Evolutionary conservation across 2,888 invertebrate species (phyloP).

Genomic region (Brachyptera risi): DNA sequence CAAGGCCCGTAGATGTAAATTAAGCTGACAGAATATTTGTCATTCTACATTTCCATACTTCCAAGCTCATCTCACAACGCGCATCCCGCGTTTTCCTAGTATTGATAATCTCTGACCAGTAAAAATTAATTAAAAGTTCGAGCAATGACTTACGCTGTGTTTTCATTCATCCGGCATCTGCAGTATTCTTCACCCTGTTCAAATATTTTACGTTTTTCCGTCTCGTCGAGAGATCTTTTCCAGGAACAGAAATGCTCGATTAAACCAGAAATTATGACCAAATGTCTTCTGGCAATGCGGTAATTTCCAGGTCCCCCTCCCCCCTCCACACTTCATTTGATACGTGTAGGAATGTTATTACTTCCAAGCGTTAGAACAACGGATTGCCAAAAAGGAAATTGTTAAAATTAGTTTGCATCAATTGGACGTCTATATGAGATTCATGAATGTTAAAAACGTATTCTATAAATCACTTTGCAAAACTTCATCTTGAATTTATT

Average conservation of each 20-base stretch:
- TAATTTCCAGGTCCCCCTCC: constrained; percentile 11
- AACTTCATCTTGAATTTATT: constrained; percentile 1
- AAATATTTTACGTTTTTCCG: neutral
- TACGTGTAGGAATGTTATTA: constrained; percentile 1
- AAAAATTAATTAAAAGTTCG: too few relatives aligned
- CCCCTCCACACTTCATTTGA: constrained; percentile 7
- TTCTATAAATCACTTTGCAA: neutral
- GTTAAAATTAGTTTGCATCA: constrained; percentile 3
- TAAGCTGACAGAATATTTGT: too few relatives aligned
- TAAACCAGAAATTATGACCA: neutral
- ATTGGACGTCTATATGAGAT: neutral
- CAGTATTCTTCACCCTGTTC: neutral
- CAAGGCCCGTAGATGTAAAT: too few relatives aligned
- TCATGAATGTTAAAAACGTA: constrained; percentile 4
- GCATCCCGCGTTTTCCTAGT: too few relatives aligned
- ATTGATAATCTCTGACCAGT: too few relatives aligned
- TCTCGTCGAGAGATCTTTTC: neutral
- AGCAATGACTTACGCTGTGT: too few relatives aligned
- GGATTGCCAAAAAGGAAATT: neutral
- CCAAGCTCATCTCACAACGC: too few relatives aligned
- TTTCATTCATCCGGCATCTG: too few relatives aligned
- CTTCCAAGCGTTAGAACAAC: neutral
- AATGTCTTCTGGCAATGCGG: constrained; percentile 12
- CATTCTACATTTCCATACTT: too few relatives aligned
- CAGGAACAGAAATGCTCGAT: neutral